phyloP scores from a whole-genome alignment of 2,797 vertebrate genomes.

The Bovichtus variegatus region DNA sequence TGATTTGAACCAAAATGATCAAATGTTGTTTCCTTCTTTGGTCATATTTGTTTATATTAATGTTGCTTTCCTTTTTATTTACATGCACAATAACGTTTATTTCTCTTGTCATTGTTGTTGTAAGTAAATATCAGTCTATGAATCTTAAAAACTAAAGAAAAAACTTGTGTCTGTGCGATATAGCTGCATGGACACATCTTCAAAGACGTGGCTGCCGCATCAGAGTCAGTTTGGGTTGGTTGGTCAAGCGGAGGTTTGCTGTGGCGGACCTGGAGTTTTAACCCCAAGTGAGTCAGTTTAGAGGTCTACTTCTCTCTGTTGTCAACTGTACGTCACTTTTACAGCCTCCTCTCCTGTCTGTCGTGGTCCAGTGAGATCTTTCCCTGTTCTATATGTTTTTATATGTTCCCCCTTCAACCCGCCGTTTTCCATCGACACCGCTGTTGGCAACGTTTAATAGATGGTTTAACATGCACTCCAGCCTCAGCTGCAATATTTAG shows the following conservation, averaged over 20 bases:
- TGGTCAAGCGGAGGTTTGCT: constrained; percentile 83
- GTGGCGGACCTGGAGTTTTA: constrained; percentile 81
- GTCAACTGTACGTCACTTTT: constrained; percentile 53
- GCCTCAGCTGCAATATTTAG: constrained; percentile 23
- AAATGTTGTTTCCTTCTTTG: neutral
- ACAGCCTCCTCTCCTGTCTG: constrained; percentile 55
- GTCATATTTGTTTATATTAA: neutral
- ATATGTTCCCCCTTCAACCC: constrained; percentile 43
- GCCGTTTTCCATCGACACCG: constrained; percentile 17
- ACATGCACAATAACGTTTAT: constrained; percentile 2
- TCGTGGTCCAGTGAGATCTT: constrained; percentile 48
- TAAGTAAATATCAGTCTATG: constrained; percentile 6
- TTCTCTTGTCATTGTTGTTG: constrained; percentile 10
- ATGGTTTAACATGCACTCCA: constrained; percentile 32
- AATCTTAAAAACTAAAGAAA: constrained; percentile 28
- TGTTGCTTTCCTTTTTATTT: neutral
- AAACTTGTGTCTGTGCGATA: constrained; percentile 73
- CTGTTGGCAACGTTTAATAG: constrained; percentile 36
- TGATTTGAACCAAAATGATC: neutral
- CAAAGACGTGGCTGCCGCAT: constrained; percentile 83
- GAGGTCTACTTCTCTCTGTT: constrained; percentile 34
- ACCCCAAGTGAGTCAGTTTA: constrained; percentile 80
- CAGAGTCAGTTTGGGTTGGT: constrained; percentile 82
- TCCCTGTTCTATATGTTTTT: constrained; percentile 67
- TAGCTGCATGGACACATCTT: constrained; percentile 83